phyloP scores from a whole-genome alignment of 1,140 invertebrate genomes.

The Brachionus calyciflorus region DNA sequence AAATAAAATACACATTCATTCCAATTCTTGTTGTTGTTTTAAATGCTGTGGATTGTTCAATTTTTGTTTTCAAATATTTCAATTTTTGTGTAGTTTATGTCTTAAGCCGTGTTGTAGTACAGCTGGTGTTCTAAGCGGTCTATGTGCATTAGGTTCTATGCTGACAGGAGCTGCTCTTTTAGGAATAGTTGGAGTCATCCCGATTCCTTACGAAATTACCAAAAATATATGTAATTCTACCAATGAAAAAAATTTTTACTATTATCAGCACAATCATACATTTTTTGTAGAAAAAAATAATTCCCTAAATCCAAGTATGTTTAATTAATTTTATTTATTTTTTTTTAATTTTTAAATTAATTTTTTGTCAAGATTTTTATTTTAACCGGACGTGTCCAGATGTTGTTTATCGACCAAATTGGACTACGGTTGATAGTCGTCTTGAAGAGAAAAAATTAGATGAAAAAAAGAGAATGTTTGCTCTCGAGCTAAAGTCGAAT shows the following conservation, averaged over 20 bases:
- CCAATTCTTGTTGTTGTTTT: not conserved
- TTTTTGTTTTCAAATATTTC: not conserved
- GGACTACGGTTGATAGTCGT: not conserved
- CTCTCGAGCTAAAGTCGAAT: not conserved
- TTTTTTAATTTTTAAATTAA: not conserved
- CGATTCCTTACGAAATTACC: constrained; percentile 34
- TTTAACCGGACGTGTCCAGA: not conserved
- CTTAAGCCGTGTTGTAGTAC: constrained; percentile 43
- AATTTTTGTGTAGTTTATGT: not conserved
- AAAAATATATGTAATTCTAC: constrained; percentile 42
- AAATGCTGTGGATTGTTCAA: not conserved
- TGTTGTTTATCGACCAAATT: not conserved
- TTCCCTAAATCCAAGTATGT: not conserved
- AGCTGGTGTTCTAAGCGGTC: not conserved
- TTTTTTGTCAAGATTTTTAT: not conserved
- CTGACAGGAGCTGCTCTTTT: not conserved
- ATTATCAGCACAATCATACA: constrained; percentile 18
- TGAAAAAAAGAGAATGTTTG: not conserved
- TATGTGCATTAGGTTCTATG: not conserved
- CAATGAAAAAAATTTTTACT: not conserved
- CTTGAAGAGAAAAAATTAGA: not conserved
- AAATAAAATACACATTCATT: constrained; percentile 7
- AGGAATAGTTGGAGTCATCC: constrained; percentile 15
- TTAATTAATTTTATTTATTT: too few species aligned
- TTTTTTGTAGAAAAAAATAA: constrained; percentile 4